phyloP scores from a whole-genome alignment of 2,113 vertebrate genomes.

The Copsychus sechellarum region DNA sequence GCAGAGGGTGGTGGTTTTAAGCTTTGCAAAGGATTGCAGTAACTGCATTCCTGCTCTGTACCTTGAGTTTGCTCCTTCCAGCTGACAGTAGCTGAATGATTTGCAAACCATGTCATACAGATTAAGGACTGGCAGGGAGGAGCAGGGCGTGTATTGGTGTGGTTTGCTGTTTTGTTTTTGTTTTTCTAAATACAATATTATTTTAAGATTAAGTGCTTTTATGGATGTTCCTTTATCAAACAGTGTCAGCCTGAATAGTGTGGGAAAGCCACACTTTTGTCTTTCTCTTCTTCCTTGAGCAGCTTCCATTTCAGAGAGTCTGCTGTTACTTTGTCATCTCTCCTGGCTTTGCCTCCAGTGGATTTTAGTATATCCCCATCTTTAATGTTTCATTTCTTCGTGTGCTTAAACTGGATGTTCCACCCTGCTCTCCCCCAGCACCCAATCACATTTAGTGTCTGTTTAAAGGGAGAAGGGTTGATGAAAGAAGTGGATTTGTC shows the following conservation, averaged over 20 bases:
- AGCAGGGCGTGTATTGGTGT: not conserved
- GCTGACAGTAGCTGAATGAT: not conserved
- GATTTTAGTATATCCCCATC: not conserved
- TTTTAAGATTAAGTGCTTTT: not conserved
- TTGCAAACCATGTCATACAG: not conserved
- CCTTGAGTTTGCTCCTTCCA: not conserved
- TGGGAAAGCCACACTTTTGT: not conserved
- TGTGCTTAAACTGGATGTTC: not conserved
- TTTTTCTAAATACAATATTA: not conserved
- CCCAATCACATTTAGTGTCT: not conserved
- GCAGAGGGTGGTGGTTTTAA: not conserved
- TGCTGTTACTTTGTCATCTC: not conserved
- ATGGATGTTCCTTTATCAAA: not conserved
- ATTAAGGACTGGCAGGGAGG: not conserved
- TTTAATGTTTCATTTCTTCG: not conserved
- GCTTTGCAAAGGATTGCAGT: not conserved
- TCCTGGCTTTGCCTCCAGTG: fast-evolving
- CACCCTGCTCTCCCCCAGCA: not conserved
- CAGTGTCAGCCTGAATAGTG: not conserved
- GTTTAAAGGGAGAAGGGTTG: not conserved
- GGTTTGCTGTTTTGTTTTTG: not conserved
- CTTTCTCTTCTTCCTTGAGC: not conserved
- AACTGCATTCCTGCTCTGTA: not conserved
- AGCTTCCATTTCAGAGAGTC: not conserved
- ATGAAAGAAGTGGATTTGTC: not conserved